Conservation (phyloP, 2,888 invertebrate genomes). For the Odontothrips loti region DNA sequence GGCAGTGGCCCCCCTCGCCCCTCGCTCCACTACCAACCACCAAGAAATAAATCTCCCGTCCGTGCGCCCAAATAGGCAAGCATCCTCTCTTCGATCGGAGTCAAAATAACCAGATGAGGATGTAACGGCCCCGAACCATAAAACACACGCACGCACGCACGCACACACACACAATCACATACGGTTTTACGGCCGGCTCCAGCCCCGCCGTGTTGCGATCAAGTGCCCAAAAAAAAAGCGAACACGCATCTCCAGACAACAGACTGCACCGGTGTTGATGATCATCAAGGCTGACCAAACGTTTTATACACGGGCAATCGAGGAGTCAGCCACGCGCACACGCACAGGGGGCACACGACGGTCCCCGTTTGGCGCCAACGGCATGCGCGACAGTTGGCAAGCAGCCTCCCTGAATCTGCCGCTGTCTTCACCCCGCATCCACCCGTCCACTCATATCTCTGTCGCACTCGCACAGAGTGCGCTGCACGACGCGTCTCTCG, state of each 20-base stretch:
- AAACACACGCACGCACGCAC: not conserved
- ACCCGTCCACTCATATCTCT: too few species aligned
- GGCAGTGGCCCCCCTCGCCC: too few species aligned
- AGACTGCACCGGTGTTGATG: not conserved
- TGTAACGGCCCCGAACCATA: not conserved
- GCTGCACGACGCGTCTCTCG: not conserved
- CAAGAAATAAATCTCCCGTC: not conserved
- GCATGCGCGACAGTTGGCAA: conserved; percentile 10
- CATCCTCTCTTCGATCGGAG: not conserved
- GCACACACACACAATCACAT: not conserved
- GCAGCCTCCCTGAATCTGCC: not conserved
- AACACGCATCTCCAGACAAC: not conserved
- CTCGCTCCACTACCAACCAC: not conserved
- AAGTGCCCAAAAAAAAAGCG: not conserved
- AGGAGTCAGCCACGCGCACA: not conserved
- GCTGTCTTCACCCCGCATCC: too few species aligned
- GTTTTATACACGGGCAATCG: not conserved
- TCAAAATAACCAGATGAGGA: conserved; percentile 9
- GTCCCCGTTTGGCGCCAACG: not conserved
- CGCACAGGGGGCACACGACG: not conserved
- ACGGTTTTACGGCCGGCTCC: not conserved
- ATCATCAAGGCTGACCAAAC: not conserved
- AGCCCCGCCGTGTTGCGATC: not conserved
- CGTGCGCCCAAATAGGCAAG: not conserved
- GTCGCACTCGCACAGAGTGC: not conserved